Evolutionary conservation across 2,797 vertebrate genomes (phyloP), one percentile per base, ranked within the genome.

Genomic region (Falco cherrug): DNA sequence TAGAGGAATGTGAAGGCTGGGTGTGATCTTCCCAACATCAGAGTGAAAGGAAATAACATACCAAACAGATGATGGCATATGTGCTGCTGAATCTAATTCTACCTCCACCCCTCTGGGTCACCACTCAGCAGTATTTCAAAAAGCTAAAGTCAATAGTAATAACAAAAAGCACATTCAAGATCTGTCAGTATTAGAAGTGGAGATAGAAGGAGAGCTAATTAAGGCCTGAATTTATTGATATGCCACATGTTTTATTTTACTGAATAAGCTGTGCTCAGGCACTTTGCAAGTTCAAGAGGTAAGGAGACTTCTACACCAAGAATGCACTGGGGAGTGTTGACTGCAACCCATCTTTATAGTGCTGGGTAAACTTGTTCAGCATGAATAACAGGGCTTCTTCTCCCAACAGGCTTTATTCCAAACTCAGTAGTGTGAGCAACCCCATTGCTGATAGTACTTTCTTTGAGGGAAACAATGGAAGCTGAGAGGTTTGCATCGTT

Each of bases 1-100:
- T 35, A 88, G 90, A 98, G 97, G 97, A 98, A 98, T 98, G 98
- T 3, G 16, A 91, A 94, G 96, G 81, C 95, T 97, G 98, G 98
- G 98, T 97, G 98, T 98, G 98, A 97, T 96, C 98, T 97, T 98
- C 97, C 98, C 97, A 95, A 86, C 85, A 26, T 79, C 95, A 97
- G 95, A 96, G 97, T 94, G 97, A 98, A 97, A 98, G 97, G 98
- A 98, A 98, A 96, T 93, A 68, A 68, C 97, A 98, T 98, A 95
- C 98, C 98, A 96, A 97, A 96, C 76, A 91, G 93, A 96, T 98
- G 98, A 98, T 91, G 50, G 60, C 69, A 79, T 87, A 47, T 71
- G 73, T 90, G 76, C 93, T 64, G 88, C 87, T 97, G 96, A 95
- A 90, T 94, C 77, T 89, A 91, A 96, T 93, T 97, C 94, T 53